Percentiles rank a stretch among this genome's conserved stretches.
Evolutionary conservation across 2,888 invertebrate genomes (phyloP).

Genomic region (Cataglyphis cursor): DNA sequence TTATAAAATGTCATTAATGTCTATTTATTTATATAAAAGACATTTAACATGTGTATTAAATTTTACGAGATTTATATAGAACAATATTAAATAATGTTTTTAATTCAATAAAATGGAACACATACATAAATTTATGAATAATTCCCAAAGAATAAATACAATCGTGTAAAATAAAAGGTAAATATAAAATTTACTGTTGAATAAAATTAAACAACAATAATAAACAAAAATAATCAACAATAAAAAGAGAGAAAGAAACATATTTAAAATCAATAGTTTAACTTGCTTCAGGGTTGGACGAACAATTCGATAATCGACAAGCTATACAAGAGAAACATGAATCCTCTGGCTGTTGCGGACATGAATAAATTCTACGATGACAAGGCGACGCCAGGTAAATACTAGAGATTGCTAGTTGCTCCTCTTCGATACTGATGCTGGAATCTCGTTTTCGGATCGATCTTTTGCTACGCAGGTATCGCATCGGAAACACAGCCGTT

Average conservation of each 20-base stretch:
- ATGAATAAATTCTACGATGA: conserved; percentile 79
- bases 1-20: neutral
- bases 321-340: conserved; percentile 66
- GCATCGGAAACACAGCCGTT: conserved; percentile 35
- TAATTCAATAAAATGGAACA: conserved; percentile 6
- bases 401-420: conserved; percentile 41
- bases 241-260: neutral
- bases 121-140: neutral
- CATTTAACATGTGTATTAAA: neutral
- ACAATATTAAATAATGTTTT: neutral
- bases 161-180: neutral
- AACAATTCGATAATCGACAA: conserved; percentile 76
- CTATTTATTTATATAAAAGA: neutral
- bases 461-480: conserved; percentile 57
- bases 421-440: neutral
- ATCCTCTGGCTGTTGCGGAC: conserved; percentile 72
- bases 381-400: conserved; percentile 70
- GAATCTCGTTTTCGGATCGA: conserved; percentile 18
- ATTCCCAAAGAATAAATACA: neutral
- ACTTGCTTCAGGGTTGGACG: conserved; percentile 80
- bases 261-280: conserved; percentile 6
- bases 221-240: neutral
- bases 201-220: neutral
- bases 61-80: neutral
- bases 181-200: neutral